These are phyloP conservation scores for Trissolcus japonicus DNA, from an alignment of 2,888 invertebrate species.

Conservation along the genomic window DNA sequence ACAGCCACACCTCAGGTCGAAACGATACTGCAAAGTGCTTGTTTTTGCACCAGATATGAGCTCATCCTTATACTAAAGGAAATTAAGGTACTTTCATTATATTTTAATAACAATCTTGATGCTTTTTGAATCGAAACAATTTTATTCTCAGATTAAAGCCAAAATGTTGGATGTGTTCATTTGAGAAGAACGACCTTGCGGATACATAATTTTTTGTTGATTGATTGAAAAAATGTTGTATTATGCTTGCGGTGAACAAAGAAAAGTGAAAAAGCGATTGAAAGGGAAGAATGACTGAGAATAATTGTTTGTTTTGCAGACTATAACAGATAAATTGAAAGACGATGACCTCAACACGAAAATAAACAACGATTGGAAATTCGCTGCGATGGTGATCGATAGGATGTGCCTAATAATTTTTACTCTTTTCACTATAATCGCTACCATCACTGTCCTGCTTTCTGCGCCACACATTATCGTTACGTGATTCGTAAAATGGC, in stretches of 20 bases:
- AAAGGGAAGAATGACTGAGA: neutral
- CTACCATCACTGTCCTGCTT: slow-evolving; percentile 97
- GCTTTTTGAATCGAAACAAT: too few relatives aligned
- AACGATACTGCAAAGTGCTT: slow-evolving; percentile 87
- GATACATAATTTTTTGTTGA: too few relatives aligned
- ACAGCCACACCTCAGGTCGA: slow-evolving; percentile 86
- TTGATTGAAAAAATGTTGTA: too few relatives aligned
- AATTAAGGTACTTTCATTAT: slow-evolving; percentile 80
- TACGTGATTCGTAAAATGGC: slow-evolving; percentile 79
- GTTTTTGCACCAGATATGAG: slow-evolving; percentile 95
- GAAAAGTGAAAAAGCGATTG: neutral
- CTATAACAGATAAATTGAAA: slow-evolving; percentile 88
- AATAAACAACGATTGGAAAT: slow-evolving; percentile 99
- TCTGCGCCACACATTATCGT: slow-evolving; percentile 97
- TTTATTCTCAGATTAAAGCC: too few relatives aligned
- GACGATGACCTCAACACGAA: slow-evolving; percentile 96
- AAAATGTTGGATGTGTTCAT: too few relatives aligned
- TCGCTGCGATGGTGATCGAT: slow-evolving; percentile 99
- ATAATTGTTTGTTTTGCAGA: slow-evolving; percentile 70
- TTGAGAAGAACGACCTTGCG: too few relatives aligned
- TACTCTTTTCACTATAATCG: slow-evolving; percentile 98
- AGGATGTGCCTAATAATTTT: slow-evolving; percentile 99
- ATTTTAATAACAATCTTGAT: too few relatives aligned
- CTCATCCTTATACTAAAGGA: slow-evolving; percentile 96
- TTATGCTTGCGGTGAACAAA: neutral